Conservation (phyloP, 1,140 invertebrate genomes). For the Chymomyza costata region DNA sequence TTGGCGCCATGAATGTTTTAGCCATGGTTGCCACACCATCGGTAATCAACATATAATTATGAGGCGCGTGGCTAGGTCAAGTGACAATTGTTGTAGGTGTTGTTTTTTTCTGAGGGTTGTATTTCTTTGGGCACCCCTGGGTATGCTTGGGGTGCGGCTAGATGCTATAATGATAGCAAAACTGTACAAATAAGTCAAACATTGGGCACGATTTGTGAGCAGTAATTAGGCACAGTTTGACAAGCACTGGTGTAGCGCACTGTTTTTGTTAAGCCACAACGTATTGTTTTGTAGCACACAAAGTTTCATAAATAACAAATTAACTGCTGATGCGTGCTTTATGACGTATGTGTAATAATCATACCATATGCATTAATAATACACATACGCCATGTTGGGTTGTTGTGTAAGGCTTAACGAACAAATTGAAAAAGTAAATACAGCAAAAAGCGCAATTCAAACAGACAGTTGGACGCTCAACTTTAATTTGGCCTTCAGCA, state of each 20-base stretch:
- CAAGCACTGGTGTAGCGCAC: constrained; percentile 35
- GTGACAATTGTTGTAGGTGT: too few species aligned
- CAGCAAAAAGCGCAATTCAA: constrained; percentile 55
- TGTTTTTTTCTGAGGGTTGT: too few species aligned
- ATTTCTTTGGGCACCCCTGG: too few species aligned
- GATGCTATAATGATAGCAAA: too few species aligned
- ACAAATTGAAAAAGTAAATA: constrained; percentile 51
- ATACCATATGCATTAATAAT: constrained; percentile 52
- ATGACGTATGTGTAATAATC: constrained; percentile 51
- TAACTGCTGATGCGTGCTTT: constrained; percentile 22
- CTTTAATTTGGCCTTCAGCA: constrained; percentile 62
- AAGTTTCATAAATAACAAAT: constrained; percentile 65
- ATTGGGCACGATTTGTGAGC: too few species aligned
- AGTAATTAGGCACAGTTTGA: constrained; percentile 38
- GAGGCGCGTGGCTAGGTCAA: too few species aligned
- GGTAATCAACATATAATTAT: too few species aligned
- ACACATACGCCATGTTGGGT: constrained; percentile 1
- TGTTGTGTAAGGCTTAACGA: neutral
- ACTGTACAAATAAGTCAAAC: too few species aligned
- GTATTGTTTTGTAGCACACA: neutral
- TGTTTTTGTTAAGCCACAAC: neutral
- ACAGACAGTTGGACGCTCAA: constrained; percentile 37
- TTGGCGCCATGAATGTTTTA: too few species aligned
- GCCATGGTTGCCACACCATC: too few species aligned
- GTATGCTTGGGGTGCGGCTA: too few species aligned